These are phyloP conservation scores for Rachycentron canadum DNA, from an alignment of 2,797 vertebrate genomes.

Conservation along the genomic window DNA sequence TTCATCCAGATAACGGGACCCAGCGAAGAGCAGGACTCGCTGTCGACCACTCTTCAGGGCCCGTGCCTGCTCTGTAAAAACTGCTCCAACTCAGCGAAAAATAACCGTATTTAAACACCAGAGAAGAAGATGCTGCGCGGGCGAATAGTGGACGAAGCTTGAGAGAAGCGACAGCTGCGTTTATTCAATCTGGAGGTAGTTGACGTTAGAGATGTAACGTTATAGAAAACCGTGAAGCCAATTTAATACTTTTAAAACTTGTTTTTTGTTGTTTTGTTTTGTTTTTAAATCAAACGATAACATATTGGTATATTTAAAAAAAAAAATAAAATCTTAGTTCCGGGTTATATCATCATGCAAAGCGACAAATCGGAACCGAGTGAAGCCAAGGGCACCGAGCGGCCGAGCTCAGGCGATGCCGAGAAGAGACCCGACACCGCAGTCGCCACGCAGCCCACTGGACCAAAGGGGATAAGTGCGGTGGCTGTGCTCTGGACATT, in stretches of 20 bases:
- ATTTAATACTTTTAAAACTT: neutral
- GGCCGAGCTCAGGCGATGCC: conserved; percentile 22
- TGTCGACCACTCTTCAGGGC: neutral
- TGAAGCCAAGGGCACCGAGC: conserved; percentile 43
- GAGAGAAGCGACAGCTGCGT: neutral
- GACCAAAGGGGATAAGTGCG: conserved; percentile 73
- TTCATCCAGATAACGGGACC: conserved; percentile 70
- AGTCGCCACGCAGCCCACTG: neutral
- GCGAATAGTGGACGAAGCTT: rapidly evolving
- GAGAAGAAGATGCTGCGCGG: conserved; percentile 16
- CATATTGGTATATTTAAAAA: rapidly evolving
- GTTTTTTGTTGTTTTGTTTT: no score
- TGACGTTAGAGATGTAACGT: conserved; percentile 14
- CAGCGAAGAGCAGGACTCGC: conserved; percentile 5
- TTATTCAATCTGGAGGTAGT: neutral
- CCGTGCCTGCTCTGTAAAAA: neutral
- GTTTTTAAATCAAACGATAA: rapidly evolving
- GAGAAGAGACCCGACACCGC: conserved; percentile 34
- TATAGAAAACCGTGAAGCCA: neutral
- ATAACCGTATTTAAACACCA: rapidly evolving
- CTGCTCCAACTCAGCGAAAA: neutral
- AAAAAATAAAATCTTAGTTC: no score
- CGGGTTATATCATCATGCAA: conserved; percentile 65
- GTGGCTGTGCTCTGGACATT: conserved; percentile 87
- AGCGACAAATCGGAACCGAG: conserved; percentile 64